Conservation (phyloP, 1,140 invertebrate species). For the Centruroides sculpturatus region DNA sequence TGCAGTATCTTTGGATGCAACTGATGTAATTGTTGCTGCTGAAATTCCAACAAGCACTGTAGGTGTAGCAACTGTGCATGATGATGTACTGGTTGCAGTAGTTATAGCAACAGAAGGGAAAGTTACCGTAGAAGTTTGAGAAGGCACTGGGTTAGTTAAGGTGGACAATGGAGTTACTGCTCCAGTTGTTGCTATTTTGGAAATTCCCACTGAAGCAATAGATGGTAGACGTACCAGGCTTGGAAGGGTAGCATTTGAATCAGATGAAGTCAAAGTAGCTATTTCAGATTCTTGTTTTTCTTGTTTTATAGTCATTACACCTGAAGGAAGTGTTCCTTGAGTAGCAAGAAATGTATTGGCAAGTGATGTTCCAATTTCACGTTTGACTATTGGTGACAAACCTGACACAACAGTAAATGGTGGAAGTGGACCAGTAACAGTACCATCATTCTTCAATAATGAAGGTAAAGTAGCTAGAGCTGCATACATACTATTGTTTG, state of each 20-base stretch:
- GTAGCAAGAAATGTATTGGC: constrained; percentile 6
- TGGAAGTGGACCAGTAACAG: constrained; percentile 9
- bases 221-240: constrained; percentile 9
- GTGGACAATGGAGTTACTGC: constrained; percentile 2
- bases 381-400: constrained; percentile 8
- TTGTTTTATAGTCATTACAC: constrained; percentile 14
- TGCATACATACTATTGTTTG: constrained; percentile 1
- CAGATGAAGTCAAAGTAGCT: constrained; percentile 7
- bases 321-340: constrained; percentile 1
- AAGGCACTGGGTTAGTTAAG: constrained; percentile 12
- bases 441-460: constrained; percentile 9
- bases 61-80: background rate
- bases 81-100: constrained; percentile 1
- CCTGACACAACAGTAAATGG: constrained; percentile 13
- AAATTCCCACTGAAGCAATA: constrained; percentile 8
- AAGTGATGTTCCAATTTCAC: constrained; percentile 1
- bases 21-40: background rate
- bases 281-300: constrained; percentile 8
- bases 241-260: constrained; percentile 4
- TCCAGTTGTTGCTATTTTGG: constrained; percentile 2
- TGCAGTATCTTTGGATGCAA: background rate
- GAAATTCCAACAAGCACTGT: background rate
- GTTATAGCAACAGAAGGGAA: background rate
- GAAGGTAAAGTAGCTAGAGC: constrained; percentile 1
- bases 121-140: constrained; percentile 12